Conservation (phyloP, 2,113 vertebrate genomes). For the Gymnogyps californianus region DNA sequence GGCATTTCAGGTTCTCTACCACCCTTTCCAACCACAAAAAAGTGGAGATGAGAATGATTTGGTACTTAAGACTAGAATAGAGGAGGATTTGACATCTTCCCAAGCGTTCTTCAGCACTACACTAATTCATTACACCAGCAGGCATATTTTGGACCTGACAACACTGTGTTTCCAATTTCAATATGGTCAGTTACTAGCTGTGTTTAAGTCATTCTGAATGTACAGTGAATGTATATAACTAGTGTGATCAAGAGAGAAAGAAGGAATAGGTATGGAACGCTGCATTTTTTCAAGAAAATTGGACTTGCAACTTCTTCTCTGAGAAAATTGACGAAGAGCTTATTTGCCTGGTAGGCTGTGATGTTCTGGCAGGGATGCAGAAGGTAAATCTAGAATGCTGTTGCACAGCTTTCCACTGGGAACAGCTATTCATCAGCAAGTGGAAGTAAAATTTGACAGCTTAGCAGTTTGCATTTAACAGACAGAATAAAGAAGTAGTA, state of each 20-base stretch:
- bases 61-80: not conserved
- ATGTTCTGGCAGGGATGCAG: not conserved
- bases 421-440: not conserved
- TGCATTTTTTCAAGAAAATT: not conserved
- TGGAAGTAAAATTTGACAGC: not conserved
- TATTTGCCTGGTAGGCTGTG: not conserved
- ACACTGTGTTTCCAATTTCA: not conserved
- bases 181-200: not conserved
- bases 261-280: not conserved
- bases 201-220: not conserved
- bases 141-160: not conserved
- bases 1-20: not conserved
- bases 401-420: not conserved
- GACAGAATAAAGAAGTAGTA: not conserved
- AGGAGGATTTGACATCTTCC: not conserved
- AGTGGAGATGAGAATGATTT: not conserved
- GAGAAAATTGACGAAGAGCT: not conserved
- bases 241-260: not conserved
- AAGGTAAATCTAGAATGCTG: not conserved
- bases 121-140: not conserved
- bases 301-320: not conserved
- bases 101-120: not conserved
- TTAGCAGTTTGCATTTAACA: not conserved
- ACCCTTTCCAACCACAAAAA: not conserved
- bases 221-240: not conserved